Evolutionary conservation across 2,888 invertebrate genomes (phyloP).

Genomic region (Hartigia nigra): DNA sequence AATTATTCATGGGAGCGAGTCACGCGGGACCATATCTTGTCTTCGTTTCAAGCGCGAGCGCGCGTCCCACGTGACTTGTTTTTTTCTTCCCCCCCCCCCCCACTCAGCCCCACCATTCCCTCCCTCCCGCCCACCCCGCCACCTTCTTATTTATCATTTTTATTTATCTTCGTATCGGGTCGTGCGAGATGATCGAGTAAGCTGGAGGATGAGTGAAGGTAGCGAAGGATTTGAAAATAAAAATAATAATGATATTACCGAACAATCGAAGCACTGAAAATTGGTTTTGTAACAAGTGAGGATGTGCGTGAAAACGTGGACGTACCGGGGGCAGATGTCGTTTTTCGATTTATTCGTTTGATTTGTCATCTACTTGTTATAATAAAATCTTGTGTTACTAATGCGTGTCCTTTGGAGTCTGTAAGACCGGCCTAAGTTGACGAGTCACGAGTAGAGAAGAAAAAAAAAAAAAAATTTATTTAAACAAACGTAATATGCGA

Average conservation of each 20-base stretch:
- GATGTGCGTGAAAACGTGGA: not conserved
- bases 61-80: not conserved
- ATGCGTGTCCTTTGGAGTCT: constrained; percentile 40
- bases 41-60: not conserved
- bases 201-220: not conserved
- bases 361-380: constrained; percentile 18
- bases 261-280: not conserved
- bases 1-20: not conserved
- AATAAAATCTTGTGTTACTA: constrained; percentile 36
- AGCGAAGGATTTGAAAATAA: not conserved
- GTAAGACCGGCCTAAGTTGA: constrained; percentile 36
- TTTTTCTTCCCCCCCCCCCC: not conserved
- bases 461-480: too few relatives aligned
- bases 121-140: too few relatives aligned
- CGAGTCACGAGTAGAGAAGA: not conserved
- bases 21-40: not conserved
- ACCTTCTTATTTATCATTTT: constrained; percentile 19
- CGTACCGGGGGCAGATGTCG: not conserved
- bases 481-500: not conserved
- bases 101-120: too few relatives aligned
- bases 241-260: not conserved
- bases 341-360: not conserved
- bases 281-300: not conserved
- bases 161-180: constrained; percentile 14
- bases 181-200: not conserved